Conservation (phyloP, 2,113 vertebrate genomes). For the Grammatotria lemairii region DNA sequence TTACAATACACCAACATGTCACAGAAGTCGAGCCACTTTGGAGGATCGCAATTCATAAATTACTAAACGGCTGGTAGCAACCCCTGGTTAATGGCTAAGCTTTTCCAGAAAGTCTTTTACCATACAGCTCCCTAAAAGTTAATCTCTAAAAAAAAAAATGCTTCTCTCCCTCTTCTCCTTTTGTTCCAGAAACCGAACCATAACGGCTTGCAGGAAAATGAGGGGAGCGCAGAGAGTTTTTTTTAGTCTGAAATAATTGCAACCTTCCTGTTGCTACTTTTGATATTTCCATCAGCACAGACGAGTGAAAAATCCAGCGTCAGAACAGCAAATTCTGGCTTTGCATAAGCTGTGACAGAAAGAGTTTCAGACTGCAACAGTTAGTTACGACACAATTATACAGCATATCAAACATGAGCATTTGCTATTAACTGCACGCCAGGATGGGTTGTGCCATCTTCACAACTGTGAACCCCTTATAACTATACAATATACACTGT, state of each 20-base stretch:
- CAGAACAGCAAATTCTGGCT: not conserved
- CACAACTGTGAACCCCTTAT: not conserved
- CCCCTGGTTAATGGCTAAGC: not conserved
- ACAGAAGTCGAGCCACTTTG: not conserved
- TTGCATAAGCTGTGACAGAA: not conserved
- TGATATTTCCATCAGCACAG: not conserved
- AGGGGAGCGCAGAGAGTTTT: not conserved
- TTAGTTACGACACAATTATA: not conserved
- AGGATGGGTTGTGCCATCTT: not conserved
- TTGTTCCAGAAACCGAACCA: not conserved
- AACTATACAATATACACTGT: not conserved
- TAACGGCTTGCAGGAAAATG: not conserved
- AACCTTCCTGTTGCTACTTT: not conserved
- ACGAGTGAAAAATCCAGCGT: not conserved
- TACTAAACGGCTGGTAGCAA: not conserved
- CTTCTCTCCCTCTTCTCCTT: not conserved
- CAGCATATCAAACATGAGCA: not conserved
- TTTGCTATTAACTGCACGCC: not conserved
- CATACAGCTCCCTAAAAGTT: not conserved
- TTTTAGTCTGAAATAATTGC: not conserved
- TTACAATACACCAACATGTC: not conserved
- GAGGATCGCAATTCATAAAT: not conserved
- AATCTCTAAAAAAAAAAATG: constrained; percentile 16
- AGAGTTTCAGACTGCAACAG: not conserved
- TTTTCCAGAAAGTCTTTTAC: not conserved